Base-by-base conservation (phyloP, 2,888 invertebrate genomes). In the Eumacrocentrus americanus region DNA sequence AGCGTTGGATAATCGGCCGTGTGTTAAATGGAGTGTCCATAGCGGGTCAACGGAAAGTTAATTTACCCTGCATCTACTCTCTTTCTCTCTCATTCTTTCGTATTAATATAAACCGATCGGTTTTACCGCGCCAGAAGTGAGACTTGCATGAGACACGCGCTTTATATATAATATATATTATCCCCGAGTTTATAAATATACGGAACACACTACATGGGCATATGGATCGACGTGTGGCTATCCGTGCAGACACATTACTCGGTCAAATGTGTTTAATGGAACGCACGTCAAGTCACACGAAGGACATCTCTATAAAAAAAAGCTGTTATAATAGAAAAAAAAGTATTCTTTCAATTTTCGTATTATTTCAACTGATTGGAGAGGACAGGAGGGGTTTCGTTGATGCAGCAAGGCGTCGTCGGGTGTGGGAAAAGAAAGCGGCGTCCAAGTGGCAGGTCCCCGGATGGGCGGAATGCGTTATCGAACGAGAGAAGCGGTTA, bases 11-110 rank as follows among this genome's bases (percentile, higher is more conserved):
- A 67, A 70, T 76, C 72, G 68, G 23, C 72, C 73, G 70, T 70
- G 72, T 77, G 72, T 71, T 75, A 73, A 77, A 69, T 73, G 67
- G 69, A 68, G 73, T 77, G 70, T 73, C 66, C 55, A 67, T 69
- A 70, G 67, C 70, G 70, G 72, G 73, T 75, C 74, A 74, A 63
- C 68, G 69, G 70, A 70, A 65, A 70, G 72, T 72, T 71, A 71
- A 71, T 74, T 72, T 70, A 69, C 64, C 68, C 69, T 60, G 64
- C 64, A 64, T 65, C 66, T 70, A n/a, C 62, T 59, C 54, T 44
- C 12, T 52, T 20, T 20, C 25, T 16, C 52, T 7, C 40, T 42
- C 42, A 25, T 52, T 18, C 52, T 22, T 23, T 40, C 23, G 2
- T 35, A 7, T 35, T 3, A 14, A 50, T 12, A 25, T 22, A 47